These are phyloP conservation scores for Phalacrocorax carbo DNA, from an alignment of 2,113 vertebrate genomes.

Conservation along the genomic window DNA sequence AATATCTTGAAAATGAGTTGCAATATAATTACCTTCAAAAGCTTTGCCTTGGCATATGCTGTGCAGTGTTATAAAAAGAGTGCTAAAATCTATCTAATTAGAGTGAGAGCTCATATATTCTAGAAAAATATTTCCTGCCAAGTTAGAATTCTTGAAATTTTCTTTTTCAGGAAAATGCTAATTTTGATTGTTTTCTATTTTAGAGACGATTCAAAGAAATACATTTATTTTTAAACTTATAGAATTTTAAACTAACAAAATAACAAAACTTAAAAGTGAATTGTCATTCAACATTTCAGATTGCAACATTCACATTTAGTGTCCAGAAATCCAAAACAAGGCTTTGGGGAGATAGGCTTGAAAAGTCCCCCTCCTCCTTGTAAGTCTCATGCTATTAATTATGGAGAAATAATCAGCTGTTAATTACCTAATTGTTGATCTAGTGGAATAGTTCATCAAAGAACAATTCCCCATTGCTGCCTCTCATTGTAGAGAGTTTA, in stretches of 20 bases:
- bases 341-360: not conserved
- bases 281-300: not conserved
- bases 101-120: not conserved
- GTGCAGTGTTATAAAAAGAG: not conserved
- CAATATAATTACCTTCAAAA: conserved; percentile 6
- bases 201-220: not conserved
- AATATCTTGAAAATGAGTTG: conserved; percentile 24
- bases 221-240: not conserved
- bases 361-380: not conserved
- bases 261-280: not conserved
- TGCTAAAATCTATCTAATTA: not conserved
- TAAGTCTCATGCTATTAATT: not conserved
- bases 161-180: not conserved
- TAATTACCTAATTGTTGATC: not conserved
- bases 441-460: not conserved
- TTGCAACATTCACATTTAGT: not conserved
- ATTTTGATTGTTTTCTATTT: not conserved
- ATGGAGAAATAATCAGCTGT: not conserved
- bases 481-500: not conserved
- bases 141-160: not conserved
- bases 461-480: not conserved
- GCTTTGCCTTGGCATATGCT: not conserved
- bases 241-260: not conserved
- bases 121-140: not conserved
- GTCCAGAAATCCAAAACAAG: not conserved